Base-by-base conservation (phyloP, 1,140 invertebrate genomes). In the Diorhabda carinulata region DNA sequence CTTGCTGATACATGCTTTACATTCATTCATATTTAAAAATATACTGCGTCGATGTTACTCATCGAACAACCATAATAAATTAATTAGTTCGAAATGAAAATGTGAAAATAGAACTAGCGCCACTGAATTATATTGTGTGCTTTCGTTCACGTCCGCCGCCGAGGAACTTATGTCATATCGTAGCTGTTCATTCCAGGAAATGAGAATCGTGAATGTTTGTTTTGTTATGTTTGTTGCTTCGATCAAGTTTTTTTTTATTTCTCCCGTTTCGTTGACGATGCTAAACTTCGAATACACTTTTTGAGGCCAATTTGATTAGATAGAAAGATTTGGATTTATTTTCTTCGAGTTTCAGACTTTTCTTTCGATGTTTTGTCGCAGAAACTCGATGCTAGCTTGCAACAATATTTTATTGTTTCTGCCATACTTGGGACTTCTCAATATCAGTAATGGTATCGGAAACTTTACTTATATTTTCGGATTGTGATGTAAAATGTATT, bases 101-200 rank as follows among this genome's bases (percentile, higher is more conserved):
- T 25, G 25, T 25, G 25, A 25, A 25, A 25, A 25, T 25, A 25
- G 25, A 25, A 25, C 25, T 25, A 25, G 25, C 25, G 25, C 25
- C 25, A 25, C 25, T 25, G 25, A 25, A 25, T 25, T 25, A 25
- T 25, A 25, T 25, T 25, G 25, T 25, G 25, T 25, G 25, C 25
- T 25, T 25, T 25, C 67, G 58, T 66, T 61, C 71, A 73, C 67
- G 72, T 69, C 72, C 69, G 66, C 70, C 52, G 66, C 63, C 44
- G 60, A 52, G 64, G 66, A 65, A 70, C 67, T 52, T 63, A 64
- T 68, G 61, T 68, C 64, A 65, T 74, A 68, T 72, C 67, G 67
- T 71, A 58, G 72, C 70, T 74, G 70, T 74, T 74, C 70, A 72
- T 74, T 74, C 70, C 73, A 74, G 73, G 73, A 74, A 72, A 74